Evolutionary conservation across 1,140 invertebrate genomes (phyloP).

Genomic region (Cryptotermes secundus): DNA sequence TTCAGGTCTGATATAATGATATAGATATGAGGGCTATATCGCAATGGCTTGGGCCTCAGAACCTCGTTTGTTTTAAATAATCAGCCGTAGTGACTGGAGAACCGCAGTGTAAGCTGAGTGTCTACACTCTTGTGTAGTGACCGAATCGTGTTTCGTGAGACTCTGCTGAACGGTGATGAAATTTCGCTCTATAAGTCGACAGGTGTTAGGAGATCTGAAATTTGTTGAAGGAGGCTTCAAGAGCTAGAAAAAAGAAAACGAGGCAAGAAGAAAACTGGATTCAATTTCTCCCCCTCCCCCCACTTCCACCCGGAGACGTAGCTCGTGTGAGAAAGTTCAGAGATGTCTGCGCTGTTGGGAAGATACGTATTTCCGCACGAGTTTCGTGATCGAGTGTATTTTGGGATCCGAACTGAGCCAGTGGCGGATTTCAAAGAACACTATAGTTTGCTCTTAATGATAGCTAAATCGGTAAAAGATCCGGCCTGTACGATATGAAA

Average conservation of each 20-base stretch:
- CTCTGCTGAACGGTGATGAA: neutral
- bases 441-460: too few species aligned
- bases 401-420: neutral
- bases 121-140: too few species aligned
- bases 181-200: neutral
- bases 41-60: too few species aligned
- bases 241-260: neutral
- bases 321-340: neutral
- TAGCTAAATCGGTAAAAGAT: too few species aligned
- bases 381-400: neutral
- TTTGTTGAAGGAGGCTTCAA: slow-evolving; percentile 4
- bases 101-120: too few species aligned
- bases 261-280: neutral
- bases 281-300: neutral
- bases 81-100: too few species aligned
- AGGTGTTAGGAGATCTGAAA: slow-evolving; percentile 10
- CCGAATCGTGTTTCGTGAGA: too few species aligned
- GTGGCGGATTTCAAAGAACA: neutral
- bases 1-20: too few species aligned
- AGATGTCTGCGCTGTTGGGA: neutral
- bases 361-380: neutral
- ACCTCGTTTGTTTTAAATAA: too few species aligned
- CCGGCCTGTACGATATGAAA: too few species aligned
- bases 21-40: too few species aligned
- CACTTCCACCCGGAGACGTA: neutral